phyloP scores from a whole-genome alignment of 2,113 vertebrate species.

The Leucosticte australis region DNA sequence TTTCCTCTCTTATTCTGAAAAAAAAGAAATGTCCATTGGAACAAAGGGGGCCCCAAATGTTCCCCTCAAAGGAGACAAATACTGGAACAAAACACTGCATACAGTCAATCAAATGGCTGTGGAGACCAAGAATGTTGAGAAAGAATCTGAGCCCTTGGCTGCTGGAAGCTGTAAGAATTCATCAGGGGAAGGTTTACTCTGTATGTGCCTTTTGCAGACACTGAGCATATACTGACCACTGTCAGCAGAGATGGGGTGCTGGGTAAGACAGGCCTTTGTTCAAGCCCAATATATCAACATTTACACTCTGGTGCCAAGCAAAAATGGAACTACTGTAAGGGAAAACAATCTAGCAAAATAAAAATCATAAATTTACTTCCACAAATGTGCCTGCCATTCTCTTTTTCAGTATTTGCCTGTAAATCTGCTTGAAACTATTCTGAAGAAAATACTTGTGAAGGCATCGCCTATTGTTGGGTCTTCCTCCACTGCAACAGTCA shows the following conservation, averaged over 20 bases:
- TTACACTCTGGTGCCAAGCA: not conserved
- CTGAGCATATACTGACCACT: not conserved
- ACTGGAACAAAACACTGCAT: not conserved
- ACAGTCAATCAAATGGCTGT: not conserved
- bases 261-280: not conserved
- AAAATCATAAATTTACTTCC: not conserved
- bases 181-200: not conserved
- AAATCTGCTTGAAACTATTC: not conserved
- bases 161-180: not conserved
- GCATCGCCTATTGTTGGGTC: not conserved
- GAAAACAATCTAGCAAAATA: not conserved
- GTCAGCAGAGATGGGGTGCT: not conserved
- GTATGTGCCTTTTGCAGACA: not conserved
- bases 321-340: not conserved
- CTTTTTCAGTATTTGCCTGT: conserved; percentile 16
- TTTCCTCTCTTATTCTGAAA: not conserved
- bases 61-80: not conserved
- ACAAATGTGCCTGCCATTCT: not conserved
- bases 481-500: not conserved
- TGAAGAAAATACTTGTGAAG: conserved; percentile 14
- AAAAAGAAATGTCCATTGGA: not conserved
- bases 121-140: not conserved
- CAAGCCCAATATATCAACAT: not conserved
- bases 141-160: not conserved
- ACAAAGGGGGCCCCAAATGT: rapidly evolving